Conservation (phyloP, 2,797 vertebrate genomes). For the Sebastes alutus region DNA sequence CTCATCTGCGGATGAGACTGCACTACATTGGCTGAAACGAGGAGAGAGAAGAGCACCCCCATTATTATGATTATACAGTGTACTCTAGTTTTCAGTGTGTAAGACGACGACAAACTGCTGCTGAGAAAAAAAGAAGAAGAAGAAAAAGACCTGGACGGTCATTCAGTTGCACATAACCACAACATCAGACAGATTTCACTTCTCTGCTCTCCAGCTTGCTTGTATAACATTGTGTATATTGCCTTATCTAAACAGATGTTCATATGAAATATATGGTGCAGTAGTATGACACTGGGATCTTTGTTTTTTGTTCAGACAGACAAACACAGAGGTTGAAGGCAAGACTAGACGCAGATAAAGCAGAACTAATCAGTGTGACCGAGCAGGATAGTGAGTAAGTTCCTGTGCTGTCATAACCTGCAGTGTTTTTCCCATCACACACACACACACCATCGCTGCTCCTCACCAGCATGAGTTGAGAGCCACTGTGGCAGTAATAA, state of each 20-base stretch:
- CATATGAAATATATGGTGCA: conserved; percentile 79
- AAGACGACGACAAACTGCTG: conserved; percentile 41
- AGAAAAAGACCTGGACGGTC: conserved; percentile 34
- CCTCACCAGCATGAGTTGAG: conserved; percentile 23
- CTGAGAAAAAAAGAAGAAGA: conserved; percentile 3
- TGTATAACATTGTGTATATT: conserved; percentile 82
- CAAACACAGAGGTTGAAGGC: background rate
- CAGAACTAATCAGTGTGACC: conserved; percentile 33
- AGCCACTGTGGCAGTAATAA: conserved; percentile 40
- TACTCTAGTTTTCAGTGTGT: conserved; percentile 41
- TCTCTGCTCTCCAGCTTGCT: conserved; percentile 76
- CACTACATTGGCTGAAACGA: conserved; percentile 79
- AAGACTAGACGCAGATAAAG: conserved; percentile 26
- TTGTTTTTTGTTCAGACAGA: conserved; percentile 60
- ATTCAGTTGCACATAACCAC: conserved; percentile 40
- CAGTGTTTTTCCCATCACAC: conserved; percentile 26
- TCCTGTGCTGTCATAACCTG: conserved; percentile 38
- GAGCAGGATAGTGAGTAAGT: conserved; percentile 17
- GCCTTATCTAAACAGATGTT: conserved; percentile 78
- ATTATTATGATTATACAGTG: conserved; percentile 51
- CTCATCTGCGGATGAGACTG: conserved; percentile 78
- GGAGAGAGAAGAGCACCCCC: conserved; percentile 56
- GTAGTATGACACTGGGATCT: conserved; percentile 66
- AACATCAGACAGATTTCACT: conserved; percentile 53
- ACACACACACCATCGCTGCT: background rate